phyloP scores from a whole-genome alignment of 2,888 invertebrate species.

The Plagiodera versicolora region DNA sequence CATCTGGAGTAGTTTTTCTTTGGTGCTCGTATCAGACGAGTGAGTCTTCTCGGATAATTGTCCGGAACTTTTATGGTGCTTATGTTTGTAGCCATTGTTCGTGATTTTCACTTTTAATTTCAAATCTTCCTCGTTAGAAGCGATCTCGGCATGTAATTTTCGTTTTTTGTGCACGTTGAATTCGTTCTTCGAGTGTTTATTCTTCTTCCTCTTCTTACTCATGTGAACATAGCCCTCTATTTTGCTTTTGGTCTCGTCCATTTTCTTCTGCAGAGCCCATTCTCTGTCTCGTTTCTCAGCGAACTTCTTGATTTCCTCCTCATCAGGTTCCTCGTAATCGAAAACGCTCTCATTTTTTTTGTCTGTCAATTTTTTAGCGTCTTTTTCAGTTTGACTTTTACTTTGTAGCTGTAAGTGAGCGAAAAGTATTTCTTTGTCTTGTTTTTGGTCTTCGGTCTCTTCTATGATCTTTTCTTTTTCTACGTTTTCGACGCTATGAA shows the following conservation, averaged over 20 bases:
- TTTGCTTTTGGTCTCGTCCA: slow-evolving; percentile 42
- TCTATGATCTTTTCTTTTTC: slow-evolving; percentile 21
- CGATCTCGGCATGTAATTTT: slow-evolving; percentile 61
- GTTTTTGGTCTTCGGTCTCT: slow-evolving; percentile 41
- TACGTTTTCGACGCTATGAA: slow-evolving; percentile 18
- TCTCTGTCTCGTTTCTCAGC: slow-evolving; percentile 54
- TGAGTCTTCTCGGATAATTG: slow-evolving; percentile 24
- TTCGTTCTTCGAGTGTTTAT: slow-evolving; percentile 60
- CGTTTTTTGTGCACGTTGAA: slow-evolving; percentile 54
- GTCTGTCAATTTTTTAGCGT: slow-evolving; percentile 37
- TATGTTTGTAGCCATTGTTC: slow-evolving; percentile 54
- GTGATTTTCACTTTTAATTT: slow-evolving; percentile 61
- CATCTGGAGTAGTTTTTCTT: slow-evolving; percentile 54
- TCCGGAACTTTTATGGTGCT: slow-evolving; percentile 47
- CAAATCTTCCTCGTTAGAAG: slow-evolving; percentile 55
- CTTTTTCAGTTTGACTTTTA: slow-evolving; percentile 42
- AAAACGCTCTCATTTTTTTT: slow-evolving; percentile 48
- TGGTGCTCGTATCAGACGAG: slow-evolving; percentile 42
- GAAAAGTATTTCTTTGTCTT: slow-evolving; percentile 46
- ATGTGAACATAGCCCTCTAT: slow-evolving; percentile 42
- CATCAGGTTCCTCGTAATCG: slow-evolving; percentile 52
- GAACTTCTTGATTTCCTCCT: slow-evolving; percentile 53
- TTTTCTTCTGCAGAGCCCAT: slow-evolving; percentile 53
- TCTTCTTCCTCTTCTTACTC: slow-evolving; percentile 61
- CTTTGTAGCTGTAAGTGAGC: slow-evolving; percentile 50